A percentile compares a stretch with the other conserved stretches of the same genome.
Conservation (phyloP, 2,888 invertebrate genomes). For the Pilophorus perplexus region DNA sequence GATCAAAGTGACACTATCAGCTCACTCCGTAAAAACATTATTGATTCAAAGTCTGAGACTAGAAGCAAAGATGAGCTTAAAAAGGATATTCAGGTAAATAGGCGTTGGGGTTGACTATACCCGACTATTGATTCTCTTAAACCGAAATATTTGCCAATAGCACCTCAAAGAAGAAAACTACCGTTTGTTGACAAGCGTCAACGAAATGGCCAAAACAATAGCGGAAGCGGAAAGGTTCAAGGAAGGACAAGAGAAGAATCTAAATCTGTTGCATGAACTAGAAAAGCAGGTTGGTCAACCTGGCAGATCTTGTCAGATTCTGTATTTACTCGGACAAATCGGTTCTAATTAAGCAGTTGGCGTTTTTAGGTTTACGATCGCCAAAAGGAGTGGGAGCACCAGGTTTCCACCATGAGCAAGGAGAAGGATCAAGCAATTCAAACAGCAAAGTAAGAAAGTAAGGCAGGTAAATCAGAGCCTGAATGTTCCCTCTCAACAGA, state of each 20-base stretch:
- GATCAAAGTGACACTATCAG: conserved; percentile 23
- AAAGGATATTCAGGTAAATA: too few species aligned
- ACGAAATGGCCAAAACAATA: conserved; percentile 14
- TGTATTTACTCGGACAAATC: too few species aligned
- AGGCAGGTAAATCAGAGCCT: background rate
- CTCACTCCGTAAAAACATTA: conserved; percentile 1
- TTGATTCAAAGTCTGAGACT: background rate
- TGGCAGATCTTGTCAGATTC: background rate
- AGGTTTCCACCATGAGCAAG: conserved; percentile 29
- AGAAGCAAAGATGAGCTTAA: background rate
- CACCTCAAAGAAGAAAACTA: conserved; percentile 20
- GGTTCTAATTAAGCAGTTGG: background rate
- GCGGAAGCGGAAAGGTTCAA: conserved; percentile 17
- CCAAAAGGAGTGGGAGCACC: conserved; percentile 41
- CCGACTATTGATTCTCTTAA: background rate
- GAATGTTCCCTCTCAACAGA: too few species aligned
- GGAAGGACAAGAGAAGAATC: conserved; percentile 33
- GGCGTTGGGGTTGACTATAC: background rate
- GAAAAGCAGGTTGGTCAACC: conserved; percentile 23
- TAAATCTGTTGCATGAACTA: conserved; percentile 13
- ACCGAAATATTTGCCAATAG: conserved; percentile 4
- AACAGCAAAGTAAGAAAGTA: conserved; percentile 40
- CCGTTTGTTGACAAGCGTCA: background rate
- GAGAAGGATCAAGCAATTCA: conserved; percentile 44
- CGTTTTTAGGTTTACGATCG: conserved; percentile 38